These are phyloP conservation scores for Psettodes erumei DNA, from an alignment of 2,113 vertebrate genomes.

Conservation along the genomic window DNA sequence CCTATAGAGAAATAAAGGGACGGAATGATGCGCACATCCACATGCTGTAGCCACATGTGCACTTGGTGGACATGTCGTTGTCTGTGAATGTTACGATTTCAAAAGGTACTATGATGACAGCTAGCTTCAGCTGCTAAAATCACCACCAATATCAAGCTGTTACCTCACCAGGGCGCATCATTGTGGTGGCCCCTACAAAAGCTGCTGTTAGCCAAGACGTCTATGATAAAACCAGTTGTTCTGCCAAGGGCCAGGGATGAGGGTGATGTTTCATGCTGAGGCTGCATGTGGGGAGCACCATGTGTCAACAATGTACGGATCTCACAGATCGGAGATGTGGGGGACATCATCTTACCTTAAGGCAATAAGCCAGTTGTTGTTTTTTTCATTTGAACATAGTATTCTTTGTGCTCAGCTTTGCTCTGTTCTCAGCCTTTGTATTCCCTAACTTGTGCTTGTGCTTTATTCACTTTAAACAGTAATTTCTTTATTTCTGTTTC, in stretches of 20 bases:
- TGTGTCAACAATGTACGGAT: constrained; percentile 18
- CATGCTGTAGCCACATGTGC: not conserved
- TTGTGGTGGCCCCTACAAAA: constrained; percentile 22
- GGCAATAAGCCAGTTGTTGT: constrained; percentile 6
- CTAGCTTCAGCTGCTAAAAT: constrained; percentile 26
- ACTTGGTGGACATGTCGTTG: constrained; percentile 26
- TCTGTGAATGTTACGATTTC: constrained; percentile 18
- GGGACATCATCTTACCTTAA: constrained; percentile 23
- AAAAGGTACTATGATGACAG: constrained; percentile 21
- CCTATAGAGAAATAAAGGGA: constrained; percentile 29
- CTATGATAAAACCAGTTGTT: constrained; percentile 24
- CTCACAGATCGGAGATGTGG: not conserved
- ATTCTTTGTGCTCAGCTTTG: not conserved
- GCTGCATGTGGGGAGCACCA: not conserved
- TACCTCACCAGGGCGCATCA: constrained; percentile 28
- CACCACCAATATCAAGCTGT: constrained; percentile 22
- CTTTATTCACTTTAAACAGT: not conserved
- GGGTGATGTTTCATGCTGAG: constrained; percentile 19
- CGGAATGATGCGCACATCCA: constrained; percentile 16
- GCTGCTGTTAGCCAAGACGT: constrained; percentile 21
- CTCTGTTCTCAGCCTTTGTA: not conserved
- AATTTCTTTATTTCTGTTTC: not conserved
- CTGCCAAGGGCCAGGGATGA: not conserved
- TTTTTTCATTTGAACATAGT: not conserved
- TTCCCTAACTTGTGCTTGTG: not conserved